Percentiles rank a stretch among this genome's conserved stretches.
Evolutionary conservation across 2,797 vertebrate species (phyloP).

Genomic region (Gymnothorax reevesii): DNA sequence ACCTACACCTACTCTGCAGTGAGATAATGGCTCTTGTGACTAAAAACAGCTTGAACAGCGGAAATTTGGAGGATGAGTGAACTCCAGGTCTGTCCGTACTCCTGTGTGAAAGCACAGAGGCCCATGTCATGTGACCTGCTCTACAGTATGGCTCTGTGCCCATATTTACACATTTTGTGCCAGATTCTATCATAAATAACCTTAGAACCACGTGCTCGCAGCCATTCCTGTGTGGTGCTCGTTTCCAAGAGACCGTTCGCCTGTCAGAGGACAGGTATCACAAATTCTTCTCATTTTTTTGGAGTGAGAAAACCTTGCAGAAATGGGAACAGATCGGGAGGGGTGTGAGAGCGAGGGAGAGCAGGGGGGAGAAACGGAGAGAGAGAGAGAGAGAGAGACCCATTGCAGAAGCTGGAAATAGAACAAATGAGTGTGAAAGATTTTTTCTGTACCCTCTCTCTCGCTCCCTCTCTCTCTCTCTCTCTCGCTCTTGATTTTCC

Average conservation of each 20-base stretch:
- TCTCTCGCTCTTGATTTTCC: conserved; percentile 43
- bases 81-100: neutral
- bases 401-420: conserved; percentile 68
- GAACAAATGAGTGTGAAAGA: conserved; percentile 66
- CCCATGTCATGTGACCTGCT: conserved; percentile 15
- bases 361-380: conserved; percentile 37
- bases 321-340: neutral
- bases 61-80: neutral
- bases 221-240: conserved; percentile 20
- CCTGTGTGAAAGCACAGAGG: neutral
- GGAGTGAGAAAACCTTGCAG: neutral
- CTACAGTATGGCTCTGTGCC: neutral
- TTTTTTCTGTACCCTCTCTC: conserved; percentile 38
- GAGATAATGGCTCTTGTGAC: too few relatives aligned
- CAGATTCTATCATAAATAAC: conserved; percentile 23
- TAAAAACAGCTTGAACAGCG: neutral
- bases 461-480: conserved; percentile 47
- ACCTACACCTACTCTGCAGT: neutral
- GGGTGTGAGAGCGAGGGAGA: conserved; percentile 41
- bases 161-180: neutral
- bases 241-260: conserved; percentile 68
- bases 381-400: conserved; percentile 49
- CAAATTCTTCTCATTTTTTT: conserved; percentile 61
- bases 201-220: conserved; percentile 32
- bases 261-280: conserved; percentile 55